Percentiles rank a stretch among this genome's conserved stretches.
Conservation (phyloP, 2,113 vertebrate species). For the Brienomyrus brachyistius region DNA sequence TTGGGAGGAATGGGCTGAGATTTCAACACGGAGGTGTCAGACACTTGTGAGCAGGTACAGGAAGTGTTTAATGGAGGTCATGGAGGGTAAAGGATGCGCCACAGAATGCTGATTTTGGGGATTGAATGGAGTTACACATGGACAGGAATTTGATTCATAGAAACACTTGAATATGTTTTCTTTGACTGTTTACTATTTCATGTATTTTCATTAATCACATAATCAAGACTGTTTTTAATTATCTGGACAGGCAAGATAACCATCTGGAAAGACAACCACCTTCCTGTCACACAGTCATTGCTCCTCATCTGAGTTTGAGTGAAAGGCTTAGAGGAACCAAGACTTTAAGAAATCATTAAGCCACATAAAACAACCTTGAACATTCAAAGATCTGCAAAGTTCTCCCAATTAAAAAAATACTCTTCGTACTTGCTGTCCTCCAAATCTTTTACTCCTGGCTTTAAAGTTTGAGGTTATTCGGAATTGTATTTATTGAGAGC, state of each 20-base stretch:
- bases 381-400: conserved; percentile 1
- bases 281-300: not conserved
- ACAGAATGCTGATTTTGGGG: not conserved
- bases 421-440: not conserved
- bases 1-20: not conserved
- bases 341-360: not conserved
- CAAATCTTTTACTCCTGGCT: not conserved
- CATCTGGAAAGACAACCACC: not conserved
- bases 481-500: not conserved
- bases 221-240: not conserved
- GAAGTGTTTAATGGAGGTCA: not conserved
- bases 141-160: not conserved
- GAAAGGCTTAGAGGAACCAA: not conserved
- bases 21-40: not conserved
- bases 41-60: not conserved
- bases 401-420: not conserved
- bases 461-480: not conserved
- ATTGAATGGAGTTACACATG: not conserved
- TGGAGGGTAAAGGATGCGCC: not conserved
- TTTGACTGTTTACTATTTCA: not conserved
- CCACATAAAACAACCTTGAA: not conserved
- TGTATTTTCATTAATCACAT: not conserved
- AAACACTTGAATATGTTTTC: not conserved
- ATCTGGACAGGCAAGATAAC: not conserved
- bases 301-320: not conserved